Evolutionary conservation across 2,113 vertebrate species (phyloP), one percentile per base, ranked within the genome.

Genomic region (Rhombomys opimus): DNA sequence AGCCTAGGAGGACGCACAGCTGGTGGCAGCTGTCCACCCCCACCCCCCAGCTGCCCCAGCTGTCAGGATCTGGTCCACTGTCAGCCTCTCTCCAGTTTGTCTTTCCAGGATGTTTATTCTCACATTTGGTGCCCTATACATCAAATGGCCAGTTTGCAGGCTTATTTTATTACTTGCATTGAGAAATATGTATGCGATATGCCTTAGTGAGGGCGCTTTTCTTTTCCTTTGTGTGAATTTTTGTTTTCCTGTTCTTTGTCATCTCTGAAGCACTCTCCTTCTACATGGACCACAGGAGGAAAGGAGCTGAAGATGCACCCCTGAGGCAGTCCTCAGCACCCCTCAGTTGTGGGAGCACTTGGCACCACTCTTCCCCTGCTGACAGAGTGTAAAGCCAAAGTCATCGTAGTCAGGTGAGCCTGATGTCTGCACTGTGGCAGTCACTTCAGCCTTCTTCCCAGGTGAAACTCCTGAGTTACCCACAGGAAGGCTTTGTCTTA

Each of bases 191-290:
- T 95, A 78, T 96, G 92, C 91, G 87, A 96, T 94, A 85, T 96
- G 85, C 92, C 97, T 95, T 95, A 97, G 97, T 67, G 78, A 97
- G 95, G 96, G 93, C 86, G 94, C 96, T 97, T 97, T 97, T 97
- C 97, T 97, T 97, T 97, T 97, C 87, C 97, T 97, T 97, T 97
- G 97, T 97, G 94, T 97, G 97, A 98, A 97, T 96, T 97, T 97
- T 97, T 98, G 97, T 98, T 98, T 97, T 98, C 97, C 97, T 98
- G 97, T 97, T 97, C 97, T 98, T 97, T 98, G 97, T 97, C 97
- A 97, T 96, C 97, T 98, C 96, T 97, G 97, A 97, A 98, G 97
- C 97, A 96, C 95, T 97, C 97, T 97, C 93, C 96, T 97, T 97
- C 97, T 96, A 96, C 96, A 95, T 96, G 97, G 97, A 97, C 95